These are phyloP conservation scores for Turritopsis dohrnii DNA, from an alignment of 30 jellyfish, hydroid and myxozoan species.

Conservation along the genomic window DNA sequence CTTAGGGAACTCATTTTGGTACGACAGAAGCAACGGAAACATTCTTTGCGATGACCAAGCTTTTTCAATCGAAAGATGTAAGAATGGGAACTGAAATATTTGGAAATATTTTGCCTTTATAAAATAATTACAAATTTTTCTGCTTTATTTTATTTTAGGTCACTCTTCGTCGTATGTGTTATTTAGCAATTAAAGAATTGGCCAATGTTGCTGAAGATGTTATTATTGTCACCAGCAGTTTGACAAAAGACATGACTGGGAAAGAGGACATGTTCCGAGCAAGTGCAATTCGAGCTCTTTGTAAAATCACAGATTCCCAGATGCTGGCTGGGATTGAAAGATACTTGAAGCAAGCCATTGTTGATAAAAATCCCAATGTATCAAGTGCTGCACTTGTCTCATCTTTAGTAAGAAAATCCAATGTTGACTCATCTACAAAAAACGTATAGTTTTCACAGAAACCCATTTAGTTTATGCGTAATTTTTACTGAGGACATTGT, in stretches of 20 bases:
- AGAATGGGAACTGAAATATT: constrained; percentile 14
- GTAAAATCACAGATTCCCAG: constrained; percentile 79
- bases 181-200: constrained; percentile 86
- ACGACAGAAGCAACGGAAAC: constrained; percentile 97
- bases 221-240: constrained; percentile 97
- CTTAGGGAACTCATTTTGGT: constrained; percentile 88
- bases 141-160: constrained; percentile 29
- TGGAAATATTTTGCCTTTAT: no score
- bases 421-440: not conserved
- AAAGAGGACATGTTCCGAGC: constrained; percentile 91
- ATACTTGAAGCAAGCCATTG: constrained; percentile 95
- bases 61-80: constrained; percentile 94
- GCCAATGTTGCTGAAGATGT: constrained; percentile 96
- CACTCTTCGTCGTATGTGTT: constrained; percentile 88
- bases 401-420: constrained; percentile 53
- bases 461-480: no score
- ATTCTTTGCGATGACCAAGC: constrained; percentile 93
- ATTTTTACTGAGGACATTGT: no score
- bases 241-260: constrained; percentile 95
- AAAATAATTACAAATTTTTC: no score
- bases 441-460: no score
- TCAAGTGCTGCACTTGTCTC: constrained; percentile 98
- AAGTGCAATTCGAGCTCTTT: constrained; percentile 94
- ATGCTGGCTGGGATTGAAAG: constrained; percentile 98
- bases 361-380: constrained; percentile 80